Base-by-base conservation (phyloP, 2,113 vertebrate species). In the Chionodraco myersi region DNA sequence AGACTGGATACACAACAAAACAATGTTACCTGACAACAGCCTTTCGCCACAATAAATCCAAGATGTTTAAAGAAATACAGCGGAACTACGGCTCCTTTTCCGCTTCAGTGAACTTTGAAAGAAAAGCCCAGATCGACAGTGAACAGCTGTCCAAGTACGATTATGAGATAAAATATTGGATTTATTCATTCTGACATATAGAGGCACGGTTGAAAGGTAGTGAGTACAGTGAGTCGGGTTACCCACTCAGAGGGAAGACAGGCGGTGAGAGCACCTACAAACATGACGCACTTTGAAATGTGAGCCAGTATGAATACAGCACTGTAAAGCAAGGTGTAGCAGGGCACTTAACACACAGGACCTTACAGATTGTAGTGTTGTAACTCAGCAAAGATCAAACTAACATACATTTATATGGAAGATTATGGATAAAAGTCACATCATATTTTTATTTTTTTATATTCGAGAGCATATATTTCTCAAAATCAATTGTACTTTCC, bases 1-100 rank as follows among this genome's bases (percentile, higher is more conserved):
- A 90, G 82, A 87, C 84, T 87, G 69, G 75, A 79, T 88, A 87
- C 72, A 91, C 85, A 93, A 88, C 83, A 86, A 79, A 88, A 84
- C 91, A 85, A 71, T 71, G 87, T 89, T 89, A 91, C 86, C 92
- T 94, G 91, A 93, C 90, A 92, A 90, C 88, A 87, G 73, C 77
- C 60, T 61, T 80, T 80, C 75, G 21, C 54, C 67, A 72, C 78
- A 91, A 91, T 86, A 76, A 91, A 73, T 78, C 77, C 87, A 92
- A 92, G 86, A 88, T 91, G 88, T 88, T 72, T 68, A 18, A 69
- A 80, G 63, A 77, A 86, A 77, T 30, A 7, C 80, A 84, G 45
- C 75, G 62, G 83, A 91, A 82, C 84, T 51, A 78, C 30, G 69
- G 79, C 66, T 72, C 48, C 74, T 83, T 92, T 91, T 90, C 77